These are phyloP conservation scores for Drosophila punjabiensis DNA, from an alignment of 1,140 invertebrate species.

Conservation along the genomic window DNA sequence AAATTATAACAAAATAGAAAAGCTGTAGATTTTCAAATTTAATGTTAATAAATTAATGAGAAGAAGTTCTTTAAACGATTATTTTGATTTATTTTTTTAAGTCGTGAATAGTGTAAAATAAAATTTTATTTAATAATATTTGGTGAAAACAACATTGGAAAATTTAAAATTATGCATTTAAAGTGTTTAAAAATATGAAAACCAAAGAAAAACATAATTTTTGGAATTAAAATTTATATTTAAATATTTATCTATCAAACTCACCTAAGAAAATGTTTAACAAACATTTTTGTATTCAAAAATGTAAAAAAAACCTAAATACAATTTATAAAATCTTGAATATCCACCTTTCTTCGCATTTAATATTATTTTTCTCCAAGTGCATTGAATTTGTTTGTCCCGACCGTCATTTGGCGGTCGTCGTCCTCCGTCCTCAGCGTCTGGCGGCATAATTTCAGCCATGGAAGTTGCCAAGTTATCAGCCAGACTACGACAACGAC, in stretches of 20 bases:
- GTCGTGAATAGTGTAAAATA: no score
- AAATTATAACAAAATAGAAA: no score
- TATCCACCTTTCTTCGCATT: background rate
- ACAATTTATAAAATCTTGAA: background rate
- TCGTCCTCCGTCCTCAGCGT: slow-evolving; percentile 63
- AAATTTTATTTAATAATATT: no score
- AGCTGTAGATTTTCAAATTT: no score
- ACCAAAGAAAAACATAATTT: background rate
- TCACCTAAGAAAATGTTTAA: background rate
- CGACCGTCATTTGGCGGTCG: slow-evolving; percentile 78
- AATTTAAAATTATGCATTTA: no score
- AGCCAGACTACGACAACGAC: slow-evolving; percentile 58
- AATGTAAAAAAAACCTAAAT: background rate
- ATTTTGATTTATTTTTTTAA: no score
- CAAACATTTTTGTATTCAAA: background rate
- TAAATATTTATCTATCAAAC: background rate
- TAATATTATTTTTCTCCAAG: background rate
- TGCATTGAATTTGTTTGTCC: slow-evolving; percentile 51
- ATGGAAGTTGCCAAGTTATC: slow-evolving; percentile 76
- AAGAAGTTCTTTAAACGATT: no score
- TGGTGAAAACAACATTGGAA: no score
- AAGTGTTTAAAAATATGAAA: no score
- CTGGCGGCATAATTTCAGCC: slow-evolving; percentile 76
- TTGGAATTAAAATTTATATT: background rate
- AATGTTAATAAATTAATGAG: no score